A percentile compares a stretch with the other conserved stretches of the same genome.
These are phyloP conservation scores for Netelia virgata DNA, from an alignment of 2,888 invertebrate genomes.

Conservation along the genomic window DNA sequence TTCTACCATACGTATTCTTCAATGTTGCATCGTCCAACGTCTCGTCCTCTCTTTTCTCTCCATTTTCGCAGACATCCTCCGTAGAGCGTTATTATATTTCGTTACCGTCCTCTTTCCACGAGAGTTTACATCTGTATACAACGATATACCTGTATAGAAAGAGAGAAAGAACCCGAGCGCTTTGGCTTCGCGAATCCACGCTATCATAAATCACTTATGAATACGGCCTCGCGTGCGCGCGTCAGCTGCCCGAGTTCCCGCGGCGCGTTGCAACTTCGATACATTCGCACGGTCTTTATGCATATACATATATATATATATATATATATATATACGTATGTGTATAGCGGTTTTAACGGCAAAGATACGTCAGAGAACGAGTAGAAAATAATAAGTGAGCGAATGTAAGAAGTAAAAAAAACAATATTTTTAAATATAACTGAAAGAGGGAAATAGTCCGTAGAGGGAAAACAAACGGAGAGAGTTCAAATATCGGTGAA, in stretches of 20 bases:
- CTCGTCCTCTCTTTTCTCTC: neutral
- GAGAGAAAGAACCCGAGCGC: conserved; percentile 4
- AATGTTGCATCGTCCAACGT: conserved; percentile 50
- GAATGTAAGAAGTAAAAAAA: conserved; percentile 32
- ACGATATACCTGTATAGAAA: conserved; percentile 1
- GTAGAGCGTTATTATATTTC: conserved; percentile 50
- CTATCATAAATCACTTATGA: conserved; percentile 77
- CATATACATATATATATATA: no score
- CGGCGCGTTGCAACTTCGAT: conserved; percentile 56
- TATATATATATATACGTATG: neutral
- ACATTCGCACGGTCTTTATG: neutral
- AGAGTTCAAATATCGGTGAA: no score
- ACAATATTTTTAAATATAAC: neutral
- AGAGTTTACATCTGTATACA: neutral
- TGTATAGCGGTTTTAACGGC: neutral
- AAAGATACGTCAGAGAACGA: neutral
- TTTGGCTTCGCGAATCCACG: conserved; percentile 68
- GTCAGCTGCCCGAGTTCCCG: conserved; percentile 67
- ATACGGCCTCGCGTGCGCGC: conserved; percentile 63
- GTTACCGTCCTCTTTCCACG: conserved; percentile 17
- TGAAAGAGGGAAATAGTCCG: conserved; percentile 16
- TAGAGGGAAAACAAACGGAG: neutral
- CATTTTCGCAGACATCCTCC: conserved; percentile 13
- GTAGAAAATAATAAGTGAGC: conserved; percentile 27
- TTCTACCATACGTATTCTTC: conserved; percentile 40